Evolutionary conservation across 2,113 vertebrate genomes (phyloP).

Genomic region (Cololabis saira): DNA sequence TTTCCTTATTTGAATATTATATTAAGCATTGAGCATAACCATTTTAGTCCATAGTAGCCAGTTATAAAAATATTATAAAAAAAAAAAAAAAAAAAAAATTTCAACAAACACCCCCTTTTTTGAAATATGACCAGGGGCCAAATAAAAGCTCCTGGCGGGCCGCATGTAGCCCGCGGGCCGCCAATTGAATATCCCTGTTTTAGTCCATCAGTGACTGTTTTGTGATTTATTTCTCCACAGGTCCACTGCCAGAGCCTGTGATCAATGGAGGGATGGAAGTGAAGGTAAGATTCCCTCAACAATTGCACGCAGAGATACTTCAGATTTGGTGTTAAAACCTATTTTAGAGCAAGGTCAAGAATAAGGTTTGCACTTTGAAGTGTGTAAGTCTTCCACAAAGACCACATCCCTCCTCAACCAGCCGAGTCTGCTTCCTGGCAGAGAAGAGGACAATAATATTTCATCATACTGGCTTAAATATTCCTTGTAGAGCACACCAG

Average conservation of each 20-base stretch:
- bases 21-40: no score
- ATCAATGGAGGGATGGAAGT: conserved; percentile 86
- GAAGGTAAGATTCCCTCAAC: conserved; percentile 85
- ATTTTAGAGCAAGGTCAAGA: conserved; percentile 18
- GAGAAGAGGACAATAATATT: conserved; percentile 23
- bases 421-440: conserved; percentile 7
- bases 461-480: conserved; percentile 5
- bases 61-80: no score
- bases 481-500: not conserved
- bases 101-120: no score
- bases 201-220: conserved; percentile 32
- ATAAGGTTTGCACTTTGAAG: conserved; percentile 25
- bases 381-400: conserved; percentile 12
- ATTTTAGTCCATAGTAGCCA: no score
- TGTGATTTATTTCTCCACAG: conserved; percentile 70
- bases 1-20: no score
- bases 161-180: no score
- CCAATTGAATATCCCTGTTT: no score
- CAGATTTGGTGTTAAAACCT: not conserved
- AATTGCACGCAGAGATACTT: not conserved
- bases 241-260: conserved; percentile 89
- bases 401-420: conserved; percentile 19
- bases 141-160: no score
- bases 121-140: no score
- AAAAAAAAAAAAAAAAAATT: not conserved